Conservation (phyloP, 1,140 invertebrate species). For the Lepidurus apus region DNA sequence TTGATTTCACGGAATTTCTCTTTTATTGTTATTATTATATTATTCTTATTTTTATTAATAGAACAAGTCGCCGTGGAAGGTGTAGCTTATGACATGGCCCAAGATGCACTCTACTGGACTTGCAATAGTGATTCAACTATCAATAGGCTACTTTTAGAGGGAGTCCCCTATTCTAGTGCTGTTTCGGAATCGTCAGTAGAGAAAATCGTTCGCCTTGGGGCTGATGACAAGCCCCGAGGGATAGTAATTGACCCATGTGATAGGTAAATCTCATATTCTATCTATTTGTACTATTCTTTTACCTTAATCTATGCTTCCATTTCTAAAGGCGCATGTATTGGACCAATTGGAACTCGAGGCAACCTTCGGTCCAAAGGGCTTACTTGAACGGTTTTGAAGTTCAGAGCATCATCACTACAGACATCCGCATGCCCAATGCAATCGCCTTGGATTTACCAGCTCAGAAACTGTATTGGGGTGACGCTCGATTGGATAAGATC, state of each 20-base stretch:
- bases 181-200: conserved; percentile 47
- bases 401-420: conserved; percentile 63
- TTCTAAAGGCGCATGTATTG: conserved; percentile 60
- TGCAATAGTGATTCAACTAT: conserved; percentile 73
- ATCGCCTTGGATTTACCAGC: conserved; percentile 65
- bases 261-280: conserved; percentile 45
- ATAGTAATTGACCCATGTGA: conserved; percentile 75
- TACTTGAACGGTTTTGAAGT: conserved; percentile 58
- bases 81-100: conserved; percentile 62
- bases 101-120: conserved; percentile 74
- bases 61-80: conserved; percentile 74
- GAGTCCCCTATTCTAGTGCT: conserved; percentile 34
- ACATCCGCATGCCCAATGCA: conserved; percentile 78
- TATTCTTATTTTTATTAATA: conserved; percentile 24
- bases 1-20: conserved; percentile 17
- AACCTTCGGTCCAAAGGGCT: conserved; percentile 66
- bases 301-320: conserved; percentile 18
- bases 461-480: conserved; percentile 58
- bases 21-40: conserved; percentile 11
- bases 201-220: conserved; percentile 59
- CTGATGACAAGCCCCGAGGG: conserved; percentile 71
- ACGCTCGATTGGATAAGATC: conserved; percentile 62
- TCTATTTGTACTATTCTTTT: background rate
- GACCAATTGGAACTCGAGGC: conserved; percentile 71
- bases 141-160: conserved; percentile 53